Evolutionary conservation across 2,888 invertebrate species (phyloP), one percentile per base, ranked within the genome.

Genomic region (Plebejus anna): DNA sequence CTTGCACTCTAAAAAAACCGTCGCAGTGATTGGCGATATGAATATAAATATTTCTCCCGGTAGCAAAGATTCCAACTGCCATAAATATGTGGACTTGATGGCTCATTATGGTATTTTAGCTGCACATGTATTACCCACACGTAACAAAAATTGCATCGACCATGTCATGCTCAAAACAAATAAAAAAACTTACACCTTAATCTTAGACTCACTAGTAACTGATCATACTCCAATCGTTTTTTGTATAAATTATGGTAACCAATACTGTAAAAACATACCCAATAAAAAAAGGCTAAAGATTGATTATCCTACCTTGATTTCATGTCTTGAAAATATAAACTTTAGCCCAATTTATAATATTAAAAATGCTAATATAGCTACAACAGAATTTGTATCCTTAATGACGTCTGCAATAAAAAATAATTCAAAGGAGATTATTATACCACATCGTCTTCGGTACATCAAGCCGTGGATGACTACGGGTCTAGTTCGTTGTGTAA

Each of bases 31-130:
- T 22, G 71, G 71, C 7, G 71, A 71, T 16, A 71, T 71, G 22
- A 71, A 71, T 71, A 71, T 71, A 6, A 38, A 71, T 38, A 71
- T 71, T 38, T 38, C 71, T 1, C 71, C 71, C 3, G 36, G 6
- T 36, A 16, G 2, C n/a, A 38, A 4, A n/a, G 71, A 71, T 47
- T 22, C 5, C 38, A 71, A 38, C 22, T 16, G 42, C 6, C 11
- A 59, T 9, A 57, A 32, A 16, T 57, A 36, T 28, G 4, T 59
- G 9, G 59, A 59, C 7, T 59, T 59, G 7, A 59, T 59, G 59
- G 22, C 59, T 22, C 59, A 59, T 7, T 59, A 59, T 22, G 22
- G 59, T 59, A 22, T 59, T 22, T 59, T 22, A 59, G 22, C 59
- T 22, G 59, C 59, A 16, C 59, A 59, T 22, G 59, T 22, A 6